Percentiles rank a stretch among this genome's conserved stretches.
Conservation (phyloP, 2,888 invertebrate species). For the Ochropacha duplaris region DNA sequence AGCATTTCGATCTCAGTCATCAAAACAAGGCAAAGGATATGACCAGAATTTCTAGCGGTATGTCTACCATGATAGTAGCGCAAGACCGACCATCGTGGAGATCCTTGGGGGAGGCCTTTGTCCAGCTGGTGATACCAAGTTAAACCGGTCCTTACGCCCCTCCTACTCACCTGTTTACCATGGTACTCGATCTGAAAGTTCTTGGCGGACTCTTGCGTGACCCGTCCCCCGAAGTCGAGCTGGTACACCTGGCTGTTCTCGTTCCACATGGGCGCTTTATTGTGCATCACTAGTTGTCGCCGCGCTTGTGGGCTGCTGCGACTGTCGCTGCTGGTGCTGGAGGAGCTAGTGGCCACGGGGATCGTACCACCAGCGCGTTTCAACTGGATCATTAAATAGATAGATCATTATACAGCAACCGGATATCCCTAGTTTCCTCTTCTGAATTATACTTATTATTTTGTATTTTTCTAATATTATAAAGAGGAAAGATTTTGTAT, state of each 20-base stretch:
- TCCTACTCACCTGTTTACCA: conserved; percentile 91
- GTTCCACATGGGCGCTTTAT: conserved; percentile 99
- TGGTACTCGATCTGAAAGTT: conserved; percentile 99
- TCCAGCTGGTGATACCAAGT: too few species aligned
- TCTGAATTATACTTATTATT: too few species aligned
- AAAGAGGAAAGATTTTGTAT: too few species aligned
- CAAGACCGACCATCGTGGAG: too few species aligned
- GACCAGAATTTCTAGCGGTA: too few species aligned
- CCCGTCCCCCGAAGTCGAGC: conserved; percentile 98
- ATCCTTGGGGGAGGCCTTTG: too few species aligned
- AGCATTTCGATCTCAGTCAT: too few species aligned
- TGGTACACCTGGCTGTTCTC: conserved; percentile 99
- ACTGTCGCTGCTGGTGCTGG: conserved; percentile 15
- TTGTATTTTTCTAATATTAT: too few species aligned
- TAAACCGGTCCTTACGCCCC: not conserved
- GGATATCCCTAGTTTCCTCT: too few species aligned
- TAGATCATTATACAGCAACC: too few species aligned
- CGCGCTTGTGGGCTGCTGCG: conserved; percentile 49
- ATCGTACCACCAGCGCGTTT: conserved; percentile 83
- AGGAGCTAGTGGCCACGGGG: conserved; percentile 55
- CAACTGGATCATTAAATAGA: conserved; percentile 75
- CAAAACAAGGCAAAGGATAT: too few species aligned
- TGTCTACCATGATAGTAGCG: too few species aligned
- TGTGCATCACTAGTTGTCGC: conserved; percentile 96
- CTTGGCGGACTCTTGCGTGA: conserved; percentile 99